Evolutionary conservation across 2,888 invertebrate species (phyloP), one percentile per base, ranked within the genome.

Genomic region (Zonitis immaculata): DNA sequence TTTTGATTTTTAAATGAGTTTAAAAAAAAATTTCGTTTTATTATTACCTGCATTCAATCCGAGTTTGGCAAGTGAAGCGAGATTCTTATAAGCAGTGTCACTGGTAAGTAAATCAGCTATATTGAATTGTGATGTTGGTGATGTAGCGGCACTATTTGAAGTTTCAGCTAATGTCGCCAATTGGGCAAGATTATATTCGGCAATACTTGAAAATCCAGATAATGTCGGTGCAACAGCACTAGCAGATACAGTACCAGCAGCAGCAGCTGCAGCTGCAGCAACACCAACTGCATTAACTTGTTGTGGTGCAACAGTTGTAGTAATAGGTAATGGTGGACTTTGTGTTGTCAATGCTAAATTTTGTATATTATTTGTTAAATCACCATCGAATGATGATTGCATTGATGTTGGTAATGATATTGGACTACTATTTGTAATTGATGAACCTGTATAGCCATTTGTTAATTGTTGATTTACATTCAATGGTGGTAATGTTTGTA

Each of bases 51-150:
- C 80, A 66, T 75, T 78, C 47, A 86, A 75, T 68, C 92, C 92
- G 51, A 94, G 80, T 76, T 94, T 94, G 54, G 92, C 92, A 54
- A 95, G 82, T 25, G 91, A 92, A 71, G 94, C 91, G 61, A 95
- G 79, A 77, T 94, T 95, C 75, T 90, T 91, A 66, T 91, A 86
- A 9, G 92, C 91, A 66, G 89, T 87, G 67, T 87, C 87, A 14
- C 88, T 89, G 54, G 85, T 83, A 51, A 91, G 80, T 51, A 91
- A 78, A 72, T 92, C 91, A 6, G 88, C 87, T 60, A 91, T 76
- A 52, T 85, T 88, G 64, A 91, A 89, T 61, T 84, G 81, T 57
- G 79, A 80, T 56, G 85, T 84, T 3, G 76, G 73, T 9, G 75
- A 73, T 11, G 73, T 69, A 32, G 73, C 69, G 46, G 71, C 66